These are phyloP conservation scores for Zalophus californianus DNA, from an alignment of 2,797 vertebrate species.

Conservation along the genomic window DNA sequence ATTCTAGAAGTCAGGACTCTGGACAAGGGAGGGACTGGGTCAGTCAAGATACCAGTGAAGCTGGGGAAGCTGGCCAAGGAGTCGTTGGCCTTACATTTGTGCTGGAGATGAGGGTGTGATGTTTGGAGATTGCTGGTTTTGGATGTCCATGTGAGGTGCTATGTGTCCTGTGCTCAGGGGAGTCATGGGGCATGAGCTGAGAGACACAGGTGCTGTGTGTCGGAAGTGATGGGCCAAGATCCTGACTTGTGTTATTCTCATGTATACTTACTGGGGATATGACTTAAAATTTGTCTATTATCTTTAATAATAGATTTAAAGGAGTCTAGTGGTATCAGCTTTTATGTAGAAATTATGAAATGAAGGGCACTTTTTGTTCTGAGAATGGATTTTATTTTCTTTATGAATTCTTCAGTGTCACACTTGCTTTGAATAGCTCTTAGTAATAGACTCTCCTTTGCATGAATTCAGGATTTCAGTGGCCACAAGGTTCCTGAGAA, in stretches of 20 bases:
- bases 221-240: not conserved
- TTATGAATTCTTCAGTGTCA: slow-evolving; percentile 2
- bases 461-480: not conserved
- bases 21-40: not conserved
- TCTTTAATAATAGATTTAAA: not conserved
- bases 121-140: not conserved
- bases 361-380: slow-evolving; percentile 19
- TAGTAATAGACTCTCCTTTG: slow-evolving; percentile 30
- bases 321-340: not conserved
- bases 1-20: not conserved
- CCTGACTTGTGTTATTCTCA: not conserved
- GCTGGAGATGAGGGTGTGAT: not conserved
- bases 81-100: not conserved
- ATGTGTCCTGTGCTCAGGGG: not conserved
- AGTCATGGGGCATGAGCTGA: not conserved
- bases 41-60: not conserved
- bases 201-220: not conserved
- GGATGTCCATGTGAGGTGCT: not conserved
- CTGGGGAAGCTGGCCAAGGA: not conserved
- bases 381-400: not conserved
- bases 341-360: not conserved
- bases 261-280: not conserved
- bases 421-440: slow-evolving; percentile 21
- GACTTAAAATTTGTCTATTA: not conserved
- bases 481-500: slow-evolving; percentile 22